A percentile compares a stretch with the other conserved stretches of the same genome.
Conservation (phyloP, 2,888 invertebrate genomes). For the Mesorhabditis sp. region DNA sequence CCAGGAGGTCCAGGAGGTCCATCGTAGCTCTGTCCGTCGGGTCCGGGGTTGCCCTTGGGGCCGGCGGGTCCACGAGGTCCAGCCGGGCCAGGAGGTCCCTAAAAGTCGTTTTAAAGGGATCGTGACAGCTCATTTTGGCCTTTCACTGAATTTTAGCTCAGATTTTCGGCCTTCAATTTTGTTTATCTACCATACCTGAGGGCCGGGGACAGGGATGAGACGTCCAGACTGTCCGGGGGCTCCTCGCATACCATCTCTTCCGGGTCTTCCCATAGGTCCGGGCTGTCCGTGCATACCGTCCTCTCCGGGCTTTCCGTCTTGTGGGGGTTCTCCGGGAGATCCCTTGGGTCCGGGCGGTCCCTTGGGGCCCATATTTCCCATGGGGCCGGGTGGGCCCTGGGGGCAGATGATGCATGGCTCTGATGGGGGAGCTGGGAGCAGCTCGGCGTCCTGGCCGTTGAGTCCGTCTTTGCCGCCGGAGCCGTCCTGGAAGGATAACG, state of each 20-base stretch:
- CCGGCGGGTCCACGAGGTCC: constrained; percentile 46
- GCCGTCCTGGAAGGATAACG: constrained; percentile 17
- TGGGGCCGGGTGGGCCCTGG: constrained; percentile 48
- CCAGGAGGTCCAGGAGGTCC: constrained; percentile 41
- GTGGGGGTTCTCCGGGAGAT: constrained; percentile 44
- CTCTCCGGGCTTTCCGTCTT: constrained; percentile 43
- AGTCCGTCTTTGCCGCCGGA: constrained; percentile 45
- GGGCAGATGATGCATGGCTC: constrained; percentile 54
- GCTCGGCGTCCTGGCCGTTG: constrained; percentile 42
- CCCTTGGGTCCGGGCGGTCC: constrained; percentile 57
- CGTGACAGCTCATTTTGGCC: too few species aligned
- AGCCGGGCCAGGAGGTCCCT: constrained; percentile 42
- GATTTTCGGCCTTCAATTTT: too few species aligned
- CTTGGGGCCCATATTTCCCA: constrained; percentile 45
- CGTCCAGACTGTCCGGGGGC: constrained; percentile 45
- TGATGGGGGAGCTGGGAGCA: constrained; percentile 37
- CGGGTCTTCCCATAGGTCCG: constrained; percentile 45
- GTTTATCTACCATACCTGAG: constrained; percentile 14
- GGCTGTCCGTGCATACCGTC: constrained; percentile 48
- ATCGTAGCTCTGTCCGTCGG: constrained; percentile 45
- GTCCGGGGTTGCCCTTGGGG: constrained; percentile 45
- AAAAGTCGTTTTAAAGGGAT: too few species aligned
- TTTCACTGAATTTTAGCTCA: too few species aligned
- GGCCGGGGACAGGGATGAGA: constrained; percentile 48
- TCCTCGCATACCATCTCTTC: constrained; percentile 48